Evolutionary conservation across 37 sponge, comb jelly and placozoan species (phyloP), one percentile per base, ranked within the genome.

Genomic region (Halisarca cf. caerulea): DNA sequence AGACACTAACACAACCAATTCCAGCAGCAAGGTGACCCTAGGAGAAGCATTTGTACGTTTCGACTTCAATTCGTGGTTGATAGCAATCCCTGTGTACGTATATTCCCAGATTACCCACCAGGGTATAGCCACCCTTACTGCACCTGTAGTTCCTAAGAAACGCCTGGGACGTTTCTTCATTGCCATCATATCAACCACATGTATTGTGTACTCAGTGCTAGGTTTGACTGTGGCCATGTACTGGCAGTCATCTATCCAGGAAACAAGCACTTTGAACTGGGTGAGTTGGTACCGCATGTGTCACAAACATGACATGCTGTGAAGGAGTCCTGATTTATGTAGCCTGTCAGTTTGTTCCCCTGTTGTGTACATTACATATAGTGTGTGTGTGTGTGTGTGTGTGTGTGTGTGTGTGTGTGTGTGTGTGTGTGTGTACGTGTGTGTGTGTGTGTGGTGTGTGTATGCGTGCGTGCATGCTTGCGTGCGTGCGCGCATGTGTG

Each of bases 211-310:
- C 80, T 20, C 91, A 66, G 40, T 78, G 23, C 61, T 96, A 41
- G 97, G 97, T 6, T 53, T 96, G 23, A 43, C 86, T 18, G 89
- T 89, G 5, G 83, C 97, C 0, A 70, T 96, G 57, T 89, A 89
- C 85, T 96, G 88, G 71, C 70, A 81, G 62, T 83, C 51, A 0
- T 25, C 32, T 24, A 74, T 89, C 4, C 83, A 87, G 61, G 94
- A 96, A 61, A 96, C 88, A 1, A 51, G 83, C 40, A 94, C 97
- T 53, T 87, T 96, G 9, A 89, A 90, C 64, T 96, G 91, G 91
- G 90, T 95, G 30, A 89, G 93, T 73, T 33, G n/a, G n/a, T n/a
- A n/a, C n/a, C n/a, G n/a, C n/a, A n/a, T n/a, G n/a, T n/a, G n/a
- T n/a, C n/a, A n/a, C n/a, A n/a, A n/a, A n/a, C n/a, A n/a, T n/a